phyloP scores from a whole-genome alignment of 2,888 invertebrate species.

The Steinernema carpocapsae region DNA sequence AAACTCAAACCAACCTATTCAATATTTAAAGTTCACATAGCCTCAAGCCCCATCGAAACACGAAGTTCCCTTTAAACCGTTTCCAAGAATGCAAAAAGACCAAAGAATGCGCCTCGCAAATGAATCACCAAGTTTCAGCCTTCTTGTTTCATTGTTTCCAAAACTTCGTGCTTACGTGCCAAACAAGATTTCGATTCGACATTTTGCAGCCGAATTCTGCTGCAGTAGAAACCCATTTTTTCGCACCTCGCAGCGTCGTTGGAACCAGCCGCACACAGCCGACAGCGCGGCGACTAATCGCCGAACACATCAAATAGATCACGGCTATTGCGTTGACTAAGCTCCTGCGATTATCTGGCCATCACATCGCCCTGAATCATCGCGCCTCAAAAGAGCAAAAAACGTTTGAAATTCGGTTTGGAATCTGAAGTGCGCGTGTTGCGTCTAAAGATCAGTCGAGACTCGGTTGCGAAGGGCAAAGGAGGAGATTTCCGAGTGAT shows the following conservation, averaged over 20 bases:
- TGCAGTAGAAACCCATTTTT: neutral
- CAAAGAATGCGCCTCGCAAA: no score
- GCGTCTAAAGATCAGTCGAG: constrained; percentile 15
- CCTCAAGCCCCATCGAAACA: no score
- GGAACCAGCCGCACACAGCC: neutral
- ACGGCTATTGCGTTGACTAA: neutral
- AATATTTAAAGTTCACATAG: no score
- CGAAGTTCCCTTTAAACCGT: no score
- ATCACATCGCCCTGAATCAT: constrained; percentile 7
- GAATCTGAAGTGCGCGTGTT: neutral
- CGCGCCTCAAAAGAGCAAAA: neutral
- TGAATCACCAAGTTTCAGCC: no score
- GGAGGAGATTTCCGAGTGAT: neutral
- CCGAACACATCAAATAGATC: neutral
- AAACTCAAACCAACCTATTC: no score
- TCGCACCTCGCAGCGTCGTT: neutral
- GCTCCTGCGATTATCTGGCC: constrained; percentile 13
- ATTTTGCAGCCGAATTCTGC: neutral
- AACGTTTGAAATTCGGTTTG: neutral
- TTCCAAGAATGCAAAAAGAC: no score
- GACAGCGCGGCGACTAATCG: constrained; percentile 11
- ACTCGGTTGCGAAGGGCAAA: neutral
- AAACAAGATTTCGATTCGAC: neutral
- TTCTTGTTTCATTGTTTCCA: neutral
- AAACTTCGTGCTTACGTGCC: neutral